phyloP scores from a whole-genome alignment of 2,888 invertebrate genomes.

The Adelphocoris suturalis region DNA sequence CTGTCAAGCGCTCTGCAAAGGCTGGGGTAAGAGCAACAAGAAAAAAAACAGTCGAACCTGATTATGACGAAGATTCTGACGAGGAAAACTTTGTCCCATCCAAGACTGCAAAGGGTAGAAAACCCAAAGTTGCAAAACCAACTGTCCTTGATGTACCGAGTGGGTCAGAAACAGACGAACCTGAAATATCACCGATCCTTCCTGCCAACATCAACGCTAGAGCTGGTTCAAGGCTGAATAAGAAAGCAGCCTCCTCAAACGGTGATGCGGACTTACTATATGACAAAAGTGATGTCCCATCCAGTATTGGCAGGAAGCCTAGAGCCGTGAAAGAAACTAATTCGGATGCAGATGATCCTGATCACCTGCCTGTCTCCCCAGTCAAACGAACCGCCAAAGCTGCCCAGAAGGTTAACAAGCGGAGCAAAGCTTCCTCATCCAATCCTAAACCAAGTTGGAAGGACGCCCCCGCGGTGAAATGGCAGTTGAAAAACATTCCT shows the following conservation, averaged over 20 bases:
- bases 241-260: not conserved
- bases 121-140: not conserved
- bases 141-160: conserved; percentile 36
- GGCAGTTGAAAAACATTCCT: conserved; percentile 72
- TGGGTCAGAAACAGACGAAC: not conserved
- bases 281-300: not conserved
- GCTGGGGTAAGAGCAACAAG: not conserved
- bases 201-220: not conserved
- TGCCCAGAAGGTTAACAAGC: conserved; percentile 39
- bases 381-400: conserved; percentile 31
- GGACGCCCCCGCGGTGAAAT: conserved; percentile 74
- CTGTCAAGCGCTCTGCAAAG: not conserved
- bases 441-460: conserved; percentile 74
- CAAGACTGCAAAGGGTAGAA: not conserved
- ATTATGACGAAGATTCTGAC: too few species aligned
- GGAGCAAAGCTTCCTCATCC: conserved; percentile 36
- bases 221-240: not conserved
- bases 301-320: conserved; percentile 27
- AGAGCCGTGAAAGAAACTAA: not conserved
- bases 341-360: not conserved
- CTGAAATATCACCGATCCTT: not conserved
- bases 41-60: not conserved
- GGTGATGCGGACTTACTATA: not conserved
- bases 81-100: conserved; percentile 33
- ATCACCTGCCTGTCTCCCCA: conserved; percentile 6